These are phyloP conservation scores for Elanus axillaris DNA, from an alignment of 2,113 vertebrate species.

Conservation along the genomic window DNA sequence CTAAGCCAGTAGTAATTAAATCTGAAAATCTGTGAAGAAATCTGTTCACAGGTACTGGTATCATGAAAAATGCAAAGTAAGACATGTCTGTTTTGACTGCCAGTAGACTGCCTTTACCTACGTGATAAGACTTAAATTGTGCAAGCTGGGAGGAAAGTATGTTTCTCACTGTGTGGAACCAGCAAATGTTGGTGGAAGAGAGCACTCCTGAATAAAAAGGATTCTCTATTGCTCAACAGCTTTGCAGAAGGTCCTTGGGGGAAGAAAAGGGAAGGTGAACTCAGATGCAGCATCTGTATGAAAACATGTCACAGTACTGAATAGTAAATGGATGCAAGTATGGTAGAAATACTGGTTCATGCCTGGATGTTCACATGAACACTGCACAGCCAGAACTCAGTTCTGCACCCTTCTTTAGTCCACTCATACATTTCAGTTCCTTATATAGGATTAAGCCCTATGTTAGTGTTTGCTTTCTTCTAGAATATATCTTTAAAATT, in stretches of 20 bases:
- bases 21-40: constrained; percentile 58
- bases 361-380: background rate
- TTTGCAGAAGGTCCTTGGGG: background rate
- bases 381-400: background rate
- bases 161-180: background rate
- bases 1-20: constrained; percentile 45
- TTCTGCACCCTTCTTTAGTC: background rate
- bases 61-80: constrained; percentile 63
- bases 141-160: constrained; percentile 34
- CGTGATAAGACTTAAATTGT: constrained; percentile 45
- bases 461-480: background rate
- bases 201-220: background rate
- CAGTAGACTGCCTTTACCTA: constrained; percentile 53
- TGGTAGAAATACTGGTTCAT: background rate
- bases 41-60: constrained; percentile 54
- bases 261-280: background rate
- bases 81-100: constrained; percentile 56
- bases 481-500: background rate
- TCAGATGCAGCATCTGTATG: background rate
- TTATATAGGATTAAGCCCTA: background rate
- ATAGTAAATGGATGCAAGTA: background rate
- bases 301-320: background rate
- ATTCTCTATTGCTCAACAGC: background rate
- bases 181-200: background rate
- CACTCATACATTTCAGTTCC: background rate